Conservation (phyloP, 2,888 invertebrate species). For the Zele albiditarsus region DNA sequence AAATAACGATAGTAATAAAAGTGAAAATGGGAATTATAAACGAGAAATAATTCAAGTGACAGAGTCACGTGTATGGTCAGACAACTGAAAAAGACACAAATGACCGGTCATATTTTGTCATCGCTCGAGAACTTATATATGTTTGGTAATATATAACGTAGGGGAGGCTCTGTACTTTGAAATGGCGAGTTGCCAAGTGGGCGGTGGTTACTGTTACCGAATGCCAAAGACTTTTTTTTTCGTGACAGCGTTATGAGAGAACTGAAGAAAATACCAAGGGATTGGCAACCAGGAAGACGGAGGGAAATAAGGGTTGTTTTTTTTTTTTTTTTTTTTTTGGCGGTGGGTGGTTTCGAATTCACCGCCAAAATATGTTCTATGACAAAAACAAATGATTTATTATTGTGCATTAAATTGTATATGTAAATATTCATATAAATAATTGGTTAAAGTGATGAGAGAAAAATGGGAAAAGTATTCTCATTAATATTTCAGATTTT, state of each 20-base stretch:
- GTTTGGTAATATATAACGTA: constrained; percentile 48
- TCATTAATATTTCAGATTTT: constrained; percentile 3
- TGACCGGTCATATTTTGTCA: constrained; percentile 61
- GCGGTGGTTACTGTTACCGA: constrained; percentile 54
- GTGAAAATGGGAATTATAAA: not conserved
- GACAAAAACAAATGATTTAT: not conserved
- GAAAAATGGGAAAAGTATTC: not conserved
- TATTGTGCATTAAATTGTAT: not conserved
- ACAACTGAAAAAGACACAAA: constrained; percentile 48
- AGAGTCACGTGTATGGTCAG: constrained; percentile 35
- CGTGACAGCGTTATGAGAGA: not conserved
- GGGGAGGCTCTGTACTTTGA: constrained; percentile 38
- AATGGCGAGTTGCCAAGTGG: constrained; percentile 63
- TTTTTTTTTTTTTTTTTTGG: not conserved
- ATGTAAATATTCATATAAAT: not conserved
- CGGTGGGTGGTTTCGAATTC: not conserved
- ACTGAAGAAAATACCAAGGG: not conserved
- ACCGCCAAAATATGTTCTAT: not conserved
- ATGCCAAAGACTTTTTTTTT: not conserved
- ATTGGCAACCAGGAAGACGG: not conserved
- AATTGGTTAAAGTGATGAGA: not conserved
- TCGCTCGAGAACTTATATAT: constrained; percentile 48
- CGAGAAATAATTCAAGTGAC: not conserved
- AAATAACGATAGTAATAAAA: not conserved
- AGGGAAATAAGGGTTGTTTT: constrained; percentile 40